Evolutionary conservation across 2,113 vertebrate species (phyloP).

Genomic region (Bujurquina vittata): DNA sequence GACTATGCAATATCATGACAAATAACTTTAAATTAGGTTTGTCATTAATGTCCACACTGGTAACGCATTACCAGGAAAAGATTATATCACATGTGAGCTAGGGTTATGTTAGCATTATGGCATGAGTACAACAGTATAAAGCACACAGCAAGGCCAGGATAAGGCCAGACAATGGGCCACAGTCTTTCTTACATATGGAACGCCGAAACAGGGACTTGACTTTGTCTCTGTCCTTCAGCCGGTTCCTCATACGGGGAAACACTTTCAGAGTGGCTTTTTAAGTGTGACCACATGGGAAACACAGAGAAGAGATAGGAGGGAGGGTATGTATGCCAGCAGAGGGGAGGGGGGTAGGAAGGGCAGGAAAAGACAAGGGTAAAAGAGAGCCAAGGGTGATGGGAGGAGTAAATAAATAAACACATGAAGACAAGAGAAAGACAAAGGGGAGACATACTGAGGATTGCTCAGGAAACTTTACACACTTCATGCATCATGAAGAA

Average conservation of each 20-base stretch:
- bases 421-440: slow-evolving; percentile 53
- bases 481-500: slow-evolving; percentile 39
- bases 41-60: slow-evolving; percentile 7
- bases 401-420: slow-evolving; percentile 40
- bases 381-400: not conserved
- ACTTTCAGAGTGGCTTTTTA: slow-evolving; percentile 68
- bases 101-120: not conserved
- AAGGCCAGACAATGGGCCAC: slow-evolving; percentile 8
- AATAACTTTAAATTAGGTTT: not conserved
- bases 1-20: not conserved
- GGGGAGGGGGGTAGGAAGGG: not conserved
- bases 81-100: not conserved
- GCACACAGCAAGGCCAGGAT: not conserved
- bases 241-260: slow-evolving; percentile 75
- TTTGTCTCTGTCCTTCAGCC: slow-evolving; percentile 76
- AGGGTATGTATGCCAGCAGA: slow-evolving; percentile 9
- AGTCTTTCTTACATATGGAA: slow-evolving; percentile 76
- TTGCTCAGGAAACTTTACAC: slow-evolving; percentile 39
- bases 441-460: slow-evolving; percentile 47
- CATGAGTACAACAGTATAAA: not conserved
- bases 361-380: slow-evolving; percentile 24
- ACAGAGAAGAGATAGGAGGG: slow-evolving; percentile 1
- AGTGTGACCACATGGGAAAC: slow-evolving; percentile 31
- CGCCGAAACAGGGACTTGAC: slow-evolving; percentile 76
- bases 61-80: not conserved